Evolutionary conservation across 2,888 invertebrate species (phyloP), one percentile per base, ranked within the genome.

Genomic region (Stratiomys singularior): DNA sequence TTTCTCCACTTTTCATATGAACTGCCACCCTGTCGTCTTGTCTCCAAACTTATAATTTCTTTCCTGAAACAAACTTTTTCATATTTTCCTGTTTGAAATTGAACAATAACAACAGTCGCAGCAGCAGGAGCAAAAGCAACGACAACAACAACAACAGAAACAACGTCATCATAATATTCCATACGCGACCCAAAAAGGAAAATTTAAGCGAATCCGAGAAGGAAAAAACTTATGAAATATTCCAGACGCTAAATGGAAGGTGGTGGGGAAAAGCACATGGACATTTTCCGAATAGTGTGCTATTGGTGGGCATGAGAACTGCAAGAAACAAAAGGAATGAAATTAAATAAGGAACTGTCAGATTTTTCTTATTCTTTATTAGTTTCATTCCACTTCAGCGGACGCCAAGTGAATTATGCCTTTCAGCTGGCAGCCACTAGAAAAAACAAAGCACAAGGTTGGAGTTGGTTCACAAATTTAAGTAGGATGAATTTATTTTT

Each of bases 331-430:
- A 52, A 37, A 30, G 21, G 52, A 72, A 58, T 28, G 47, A 56
- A 72, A 72, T 72, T 56, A 58, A 72, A 72, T 71, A 71, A 71
- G 52, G 58, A 72, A 72, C 72, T 72, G 72, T 72, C 56, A 58
- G 72, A 72, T 56, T 72, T 58, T 56, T 58, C 58, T 2, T 56
- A 47, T 72, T 72, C 72, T 72, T 56, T 58, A 72, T 72, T 56
- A 72, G 72, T 56, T 72, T 72, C 56, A 56, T 52, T 72, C 56
- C 72, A 30, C 30, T 56, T 72, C 72, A 72, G 72, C 56, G 72
- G 72, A 56, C 56, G 27, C 28, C 52, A 58, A 21, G 52, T 72
- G 72, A 72, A 23, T 72, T 72, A 72, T 72, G 72, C 58, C 56
- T 30, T 72, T 72, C 56, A 58, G 72, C 58, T 72, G 72, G 30